Evolutionary conservation across 1,140 invertebrate genomes (phyloP).

Genomic region (Oscheius sp.): DNA sequence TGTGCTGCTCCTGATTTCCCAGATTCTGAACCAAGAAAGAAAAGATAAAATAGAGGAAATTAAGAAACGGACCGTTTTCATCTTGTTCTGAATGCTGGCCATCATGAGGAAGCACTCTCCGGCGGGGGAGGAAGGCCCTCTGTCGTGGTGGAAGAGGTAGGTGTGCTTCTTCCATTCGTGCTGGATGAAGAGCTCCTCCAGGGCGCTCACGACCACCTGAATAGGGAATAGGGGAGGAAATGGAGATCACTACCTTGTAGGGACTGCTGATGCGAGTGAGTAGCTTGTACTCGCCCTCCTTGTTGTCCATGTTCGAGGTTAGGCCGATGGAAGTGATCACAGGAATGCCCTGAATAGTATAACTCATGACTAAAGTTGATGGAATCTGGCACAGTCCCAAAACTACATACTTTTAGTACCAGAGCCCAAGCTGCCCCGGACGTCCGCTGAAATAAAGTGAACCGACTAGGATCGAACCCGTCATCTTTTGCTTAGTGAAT

Average conservation of each 20-base stretch:
- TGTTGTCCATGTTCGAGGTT: slow-evolving; percentile 73
- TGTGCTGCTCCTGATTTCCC: slow-evolving; percentile 38
- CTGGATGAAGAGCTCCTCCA: slow-evolving; percentile 69
- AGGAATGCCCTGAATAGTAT: slow-evolving; percentile 64
- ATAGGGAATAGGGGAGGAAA: background rate
- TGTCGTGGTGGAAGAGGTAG: slow-evolving; percentile 66
- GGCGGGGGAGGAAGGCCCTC: slow-evolving; percentile 42
- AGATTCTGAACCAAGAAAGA: slow-evolving; percentile 43
- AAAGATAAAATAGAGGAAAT: background rate
- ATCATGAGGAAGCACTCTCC: slow-evolving; percentile 58
- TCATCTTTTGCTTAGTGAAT: too few species aligned
- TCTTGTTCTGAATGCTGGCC: slow-evolving; percentile 23
- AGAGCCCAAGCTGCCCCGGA: too few species aligned
- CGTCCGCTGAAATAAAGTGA: too few species aligned
- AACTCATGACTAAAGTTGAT: too few species aligned
- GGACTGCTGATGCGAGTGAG: slow-evolving; percentile 82
- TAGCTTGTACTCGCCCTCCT: slow-evolving; percentile 70
- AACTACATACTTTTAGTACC: too few species aligned
- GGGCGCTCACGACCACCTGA: slow-evolving; percentile 62
- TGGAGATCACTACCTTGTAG: slow-evolving; percentile 69
- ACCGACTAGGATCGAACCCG: too few species aligned
- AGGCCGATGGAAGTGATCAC: slow-evolving; percentile 80
- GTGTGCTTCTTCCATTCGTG: slow-evolving; percentile 70
- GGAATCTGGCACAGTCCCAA: too few species aligned
- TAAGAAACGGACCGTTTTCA: background rate